Conservation (phyloP, 2,888 invertebrate species). For the Tribolium freemani region DNA sequence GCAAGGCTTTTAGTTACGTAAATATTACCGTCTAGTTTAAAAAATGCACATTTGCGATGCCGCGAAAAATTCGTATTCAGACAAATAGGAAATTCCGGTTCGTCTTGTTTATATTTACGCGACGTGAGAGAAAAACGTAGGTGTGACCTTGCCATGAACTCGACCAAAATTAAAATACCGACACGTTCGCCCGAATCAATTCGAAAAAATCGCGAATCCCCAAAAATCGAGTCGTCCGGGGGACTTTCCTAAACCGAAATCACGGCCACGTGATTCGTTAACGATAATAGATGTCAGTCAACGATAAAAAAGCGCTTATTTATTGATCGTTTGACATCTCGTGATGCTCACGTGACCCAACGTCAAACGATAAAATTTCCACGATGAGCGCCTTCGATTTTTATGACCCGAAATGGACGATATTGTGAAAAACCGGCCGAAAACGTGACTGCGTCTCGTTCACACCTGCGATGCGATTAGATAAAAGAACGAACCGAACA, state of each 20-base stretch:
- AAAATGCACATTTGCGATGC: too few relatives aligned
- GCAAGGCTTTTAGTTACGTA: too few relatives aligned
- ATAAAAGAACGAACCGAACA: background rate
- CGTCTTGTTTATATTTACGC: conserved; percentile 38
- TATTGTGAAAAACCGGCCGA: conserved; percentile 4
- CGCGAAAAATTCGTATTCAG: conserved; percentile 8
- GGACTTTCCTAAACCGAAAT: background rate
- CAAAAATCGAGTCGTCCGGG: conserved; percentile 15
- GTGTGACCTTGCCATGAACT: conserved; percentile 52
- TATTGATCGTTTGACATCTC: conserved; percentile 42
- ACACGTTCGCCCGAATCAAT: conserved; percentile 30
- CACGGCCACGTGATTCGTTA: conserved; percentile 30
- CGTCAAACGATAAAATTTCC: conserved; percentile 24
- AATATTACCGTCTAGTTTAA: too few relatives aligned
- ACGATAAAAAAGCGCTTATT: conserved; percentile 29
- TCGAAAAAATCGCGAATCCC: conserved; percentile 31
- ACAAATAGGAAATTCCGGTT: conserved; percentile 41
- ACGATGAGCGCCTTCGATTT: conserved; percentile 9
- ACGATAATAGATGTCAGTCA: conserved; percentile 31
- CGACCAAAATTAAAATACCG: conserved; percentile 47
- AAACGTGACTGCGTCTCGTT: background rate
- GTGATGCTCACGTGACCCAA: conserved; percentile 40
- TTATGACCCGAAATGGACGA: conserved; percentile 4
- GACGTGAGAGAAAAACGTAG: conserved; percentile 46
- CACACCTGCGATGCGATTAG: background rate